Conservation (phyloP, 2,797 vertebrate species). For the Urocyon cinereoargenteus region DNA sequence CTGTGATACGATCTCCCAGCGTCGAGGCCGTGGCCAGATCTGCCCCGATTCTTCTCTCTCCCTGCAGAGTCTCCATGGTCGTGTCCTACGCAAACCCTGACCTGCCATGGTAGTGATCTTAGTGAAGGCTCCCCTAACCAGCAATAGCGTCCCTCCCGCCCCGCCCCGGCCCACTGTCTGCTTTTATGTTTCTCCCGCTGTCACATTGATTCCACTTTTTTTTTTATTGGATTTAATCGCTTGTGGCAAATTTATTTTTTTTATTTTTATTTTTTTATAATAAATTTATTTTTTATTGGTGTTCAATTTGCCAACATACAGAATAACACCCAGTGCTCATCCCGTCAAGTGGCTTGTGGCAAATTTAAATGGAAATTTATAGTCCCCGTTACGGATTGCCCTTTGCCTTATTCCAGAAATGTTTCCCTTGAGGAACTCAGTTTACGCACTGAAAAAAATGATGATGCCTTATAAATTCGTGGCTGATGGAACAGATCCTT, state of each 20-base stretch:
- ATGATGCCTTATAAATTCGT: slow-evolving; percentile 25
- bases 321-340: too few species aligned
- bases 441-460: not conserved
- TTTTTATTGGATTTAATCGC: slow-evolving; percentile 47
- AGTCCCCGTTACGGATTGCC: slow-evolving; percentile 7
- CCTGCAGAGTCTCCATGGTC: not conserved
- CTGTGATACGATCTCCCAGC: not conserved
- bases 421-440: not conserved
- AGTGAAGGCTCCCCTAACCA: not conserved
- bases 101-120: not conserved
- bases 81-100: not conserved
- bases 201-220: not conserved
- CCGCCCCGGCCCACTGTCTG: not conserved
- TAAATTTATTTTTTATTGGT: too few species aligned
- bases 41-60: not conserved
- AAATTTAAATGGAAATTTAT: slow-evolving; percentile 58
- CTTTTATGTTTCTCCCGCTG: not conserved
- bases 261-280: too few species aligned
- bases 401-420: slow-evolving; percentile 52
- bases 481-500: slow-evolving; percentile 42
- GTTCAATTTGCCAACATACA: too few species aligned
- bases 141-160: not conserved
- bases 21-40: not conserved
- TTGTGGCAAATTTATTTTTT: not conserved
- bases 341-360: too few species aligned